Conservation (phyloP, 2,113 vertebrate species). For the Piprites chloris region DNA sequence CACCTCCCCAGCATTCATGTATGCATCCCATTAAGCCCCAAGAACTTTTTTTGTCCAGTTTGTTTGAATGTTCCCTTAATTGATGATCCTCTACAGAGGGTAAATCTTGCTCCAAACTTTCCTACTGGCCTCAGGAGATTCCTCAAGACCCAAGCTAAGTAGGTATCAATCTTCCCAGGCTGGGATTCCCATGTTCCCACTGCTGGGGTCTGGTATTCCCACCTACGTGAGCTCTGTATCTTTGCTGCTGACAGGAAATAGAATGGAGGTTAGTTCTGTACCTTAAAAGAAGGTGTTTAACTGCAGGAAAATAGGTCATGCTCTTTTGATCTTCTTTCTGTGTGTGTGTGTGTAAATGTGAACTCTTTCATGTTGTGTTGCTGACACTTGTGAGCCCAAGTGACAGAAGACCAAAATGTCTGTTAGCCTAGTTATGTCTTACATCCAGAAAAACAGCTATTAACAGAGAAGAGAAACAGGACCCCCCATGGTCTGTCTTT, state of each 20-base stretch:
- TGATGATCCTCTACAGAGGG: neutral
- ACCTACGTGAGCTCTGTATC: neutral
- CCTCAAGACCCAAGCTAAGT: neutral
- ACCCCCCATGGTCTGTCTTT: neutral
- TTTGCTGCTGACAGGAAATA: neutral
- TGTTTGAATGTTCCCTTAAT: neutral
- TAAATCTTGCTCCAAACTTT: neutral
- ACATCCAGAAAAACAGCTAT: conserved; percentile 9
- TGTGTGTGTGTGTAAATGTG: neutral
- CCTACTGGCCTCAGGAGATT: neutral
- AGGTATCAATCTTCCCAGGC: neutral
- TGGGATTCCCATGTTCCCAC: neutral
- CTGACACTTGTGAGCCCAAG: neutral
- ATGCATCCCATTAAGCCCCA: neutral
- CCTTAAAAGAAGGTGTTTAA: conserved; percentile 9
- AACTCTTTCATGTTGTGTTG: conserved; percentile 3
- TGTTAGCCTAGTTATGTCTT: conserved; percentile 40
- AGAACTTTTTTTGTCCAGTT: neutral
- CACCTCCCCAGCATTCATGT: neutral
- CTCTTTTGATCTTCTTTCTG: neutral
- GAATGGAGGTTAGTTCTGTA: neutral
- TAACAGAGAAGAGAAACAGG: neutral
- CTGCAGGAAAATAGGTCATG: conserved; percentile 32
- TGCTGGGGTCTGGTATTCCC: neutral
- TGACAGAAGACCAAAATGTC: conserved; percentile 19